A percentile compares a stretch with the other conserved stretches of the same genome.
Conservation (phyloP, 1,140 invertebrate species). For the Cyclina sinensis region DNA sequence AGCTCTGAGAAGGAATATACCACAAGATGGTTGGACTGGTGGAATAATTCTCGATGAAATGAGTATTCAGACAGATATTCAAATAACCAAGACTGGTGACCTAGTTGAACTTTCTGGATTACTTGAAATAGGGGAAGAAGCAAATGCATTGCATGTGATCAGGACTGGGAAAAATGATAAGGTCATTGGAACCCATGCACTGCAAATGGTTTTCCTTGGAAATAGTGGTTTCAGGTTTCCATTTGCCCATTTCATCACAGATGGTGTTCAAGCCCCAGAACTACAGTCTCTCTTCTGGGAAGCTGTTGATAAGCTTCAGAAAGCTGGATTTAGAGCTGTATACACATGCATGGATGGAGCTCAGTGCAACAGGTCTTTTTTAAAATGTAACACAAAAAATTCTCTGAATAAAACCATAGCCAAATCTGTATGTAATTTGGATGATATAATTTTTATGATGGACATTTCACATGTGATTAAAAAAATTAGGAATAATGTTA, state of each 20-base stretch:
- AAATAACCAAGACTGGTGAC: conserved; percentile 27
- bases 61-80: conserved; percentile 51
- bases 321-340: conserved; percentile 50
- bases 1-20: conserved; percentile 41
- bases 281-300: conserved; percentile 65
- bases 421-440: neutral
- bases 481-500: conserved; percentile 63
- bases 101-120: conserved; percentile 36
- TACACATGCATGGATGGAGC: conserved; percentile 67
- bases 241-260: conserved; percentile 68
- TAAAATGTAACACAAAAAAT: neutral
- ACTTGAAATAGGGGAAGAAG: conserved; percentile 48
- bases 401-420: too few relatives aligned
- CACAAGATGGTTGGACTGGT: conserved; percentile 51
- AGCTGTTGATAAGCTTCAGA: conserved; percentile 39
- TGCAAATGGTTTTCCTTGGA: conserved; percentile 68
- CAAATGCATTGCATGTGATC: neutral
- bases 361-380: conserved; percentile 57
- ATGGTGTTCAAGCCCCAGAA: conserved; percentile 45
- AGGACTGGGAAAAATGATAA: conserved; percentile 28
- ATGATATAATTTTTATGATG: conserved; percentile 65
- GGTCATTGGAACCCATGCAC: conserved; percentile 58
- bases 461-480: conserved; percentile 64
- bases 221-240: conserved; percentile 67
- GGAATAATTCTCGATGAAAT: conserved; percentile 69